Conservation (phyloP, 2,113 vertebrate genomes). For the Mesembrinibis cayennensis region DNA sequence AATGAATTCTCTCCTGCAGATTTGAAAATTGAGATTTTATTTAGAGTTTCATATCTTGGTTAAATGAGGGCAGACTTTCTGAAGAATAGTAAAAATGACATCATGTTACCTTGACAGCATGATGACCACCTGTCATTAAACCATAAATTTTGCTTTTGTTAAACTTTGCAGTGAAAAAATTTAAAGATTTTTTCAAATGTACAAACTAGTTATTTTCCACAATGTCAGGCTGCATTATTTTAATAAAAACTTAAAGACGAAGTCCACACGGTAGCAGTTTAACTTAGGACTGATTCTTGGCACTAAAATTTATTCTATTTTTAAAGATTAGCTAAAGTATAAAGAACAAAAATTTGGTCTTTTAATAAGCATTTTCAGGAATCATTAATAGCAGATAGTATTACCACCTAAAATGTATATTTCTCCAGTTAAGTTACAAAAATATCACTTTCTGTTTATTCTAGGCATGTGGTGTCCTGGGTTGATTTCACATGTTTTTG, state of each 20-base stretch:
- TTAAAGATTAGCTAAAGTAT: not conserved
- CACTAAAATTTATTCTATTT: not conserved
- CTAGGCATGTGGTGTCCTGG: not conserved
- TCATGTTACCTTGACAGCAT: not conserved
- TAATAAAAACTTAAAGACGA: not conserved
- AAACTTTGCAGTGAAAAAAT: not conserved
- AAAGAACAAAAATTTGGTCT: not conserved
- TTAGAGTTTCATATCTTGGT: not conserved
- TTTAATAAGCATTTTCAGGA: not conserved
- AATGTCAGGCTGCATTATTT: not conserved
- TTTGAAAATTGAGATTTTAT: not conserved
- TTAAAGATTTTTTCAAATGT: not conserved
- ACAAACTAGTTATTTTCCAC: not conserved
- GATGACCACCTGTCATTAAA: not conserved
- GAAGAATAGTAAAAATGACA: not conserved
- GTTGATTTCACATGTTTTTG: not conserved
- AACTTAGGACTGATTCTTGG: not conserved
- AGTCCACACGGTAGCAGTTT: not conserved
- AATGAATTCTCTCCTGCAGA: not conserved
- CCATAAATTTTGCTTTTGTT: not conserved
- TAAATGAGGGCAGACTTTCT: not conserved
- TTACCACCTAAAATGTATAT: not conserved
- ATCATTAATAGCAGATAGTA: not conserved
- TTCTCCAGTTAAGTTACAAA: not conserved
- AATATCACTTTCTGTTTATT: not conserved